Evolutionary conservation across 2,797 vertebrate genomes (phyloP).

Genomic region (Halcyon smyrnensis): DNA sequence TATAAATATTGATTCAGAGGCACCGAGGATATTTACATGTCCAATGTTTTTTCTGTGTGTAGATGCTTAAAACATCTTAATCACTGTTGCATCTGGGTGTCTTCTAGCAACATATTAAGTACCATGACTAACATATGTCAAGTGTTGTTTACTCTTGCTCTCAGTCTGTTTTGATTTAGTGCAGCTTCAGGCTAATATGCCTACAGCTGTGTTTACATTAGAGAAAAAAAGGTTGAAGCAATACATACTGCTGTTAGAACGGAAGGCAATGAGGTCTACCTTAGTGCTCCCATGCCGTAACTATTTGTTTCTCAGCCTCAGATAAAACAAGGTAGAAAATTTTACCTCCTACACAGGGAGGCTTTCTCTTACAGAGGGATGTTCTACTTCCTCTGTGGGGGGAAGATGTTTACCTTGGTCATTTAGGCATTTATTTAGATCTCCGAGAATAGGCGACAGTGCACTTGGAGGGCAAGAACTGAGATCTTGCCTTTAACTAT

Average conservation of each 20-base stretch:
- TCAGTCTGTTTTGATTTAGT: slow-evolving; percentile 15
- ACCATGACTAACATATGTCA: not conserved
- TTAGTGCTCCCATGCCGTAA: not conserved
- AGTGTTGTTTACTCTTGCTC: slow-evolving; percentile 30
- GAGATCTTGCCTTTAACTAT: not conserved
- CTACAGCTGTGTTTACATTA: slow-evolving; percentile 42
- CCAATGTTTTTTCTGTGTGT: not conserved
- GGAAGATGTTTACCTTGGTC: not conserved
- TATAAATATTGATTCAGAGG: not conserved
- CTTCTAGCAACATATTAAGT: not conserved
- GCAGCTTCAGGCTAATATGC: not conserved
- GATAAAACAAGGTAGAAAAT: not conserved
- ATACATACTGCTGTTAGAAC: not conserved
- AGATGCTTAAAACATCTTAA: slow-evolving; percentile 8
- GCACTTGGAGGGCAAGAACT: not conserved
- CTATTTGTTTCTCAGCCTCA: not conserved
- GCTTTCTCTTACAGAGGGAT: not conserved
- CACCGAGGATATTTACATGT: not conserved
- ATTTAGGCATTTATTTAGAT: not conserved
- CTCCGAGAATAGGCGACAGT: not conserved
- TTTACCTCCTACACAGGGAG: not conserved
- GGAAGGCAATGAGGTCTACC: not conserved
- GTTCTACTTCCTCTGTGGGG: not conserved
- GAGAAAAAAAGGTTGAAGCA: not conserved
- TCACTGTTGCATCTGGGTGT: not conserved